Evolutionary conservation across 2,888 invertebrate species (phyloP).

Genomic region (Cerceris ruficornis): DNA sequence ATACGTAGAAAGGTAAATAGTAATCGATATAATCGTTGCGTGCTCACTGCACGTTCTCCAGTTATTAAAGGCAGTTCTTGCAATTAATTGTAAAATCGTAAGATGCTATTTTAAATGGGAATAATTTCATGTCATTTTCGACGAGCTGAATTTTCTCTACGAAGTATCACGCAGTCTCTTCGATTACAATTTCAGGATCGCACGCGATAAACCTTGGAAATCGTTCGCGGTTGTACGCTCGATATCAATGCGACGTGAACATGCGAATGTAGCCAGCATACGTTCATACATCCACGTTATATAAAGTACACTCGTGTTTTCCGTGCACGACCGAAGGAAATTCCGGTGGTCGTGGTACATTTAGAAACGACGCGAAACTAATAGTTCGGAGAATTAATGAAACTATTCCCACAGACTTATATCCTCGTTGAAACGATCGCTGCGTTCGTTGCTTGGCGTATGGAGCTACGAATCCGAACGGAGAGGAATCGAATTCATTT

Average conservation of each 20-base stretch:
- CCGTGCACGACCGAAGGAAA: not conserved
- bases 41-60: no score
- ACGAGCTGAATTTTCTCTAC: constrained; percentile 18
- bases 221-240: constrained; percentile 6
- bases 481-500: constrained; percentile 38
- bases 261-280: not conserved
- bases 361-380: constrained; percentile 23
- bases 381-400: constrained; percentile 50
- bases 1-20: no score
- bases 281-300: not conserved
- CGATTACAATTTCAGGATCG: constrained; percentile 27
- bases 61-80: no score
- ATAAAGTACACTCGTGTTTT: constrained; percentile 6
- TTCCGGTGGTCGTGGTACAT: constrained; percentile 24
- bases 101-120: no score
- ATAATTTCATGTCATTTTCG: no score
- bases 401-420: constrained; percentile 30
- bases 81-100: no score
- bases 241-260: not conserved
- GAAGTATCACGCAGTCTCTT: constrained; percentile 9
- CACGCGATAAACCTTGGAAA: constrained; percentile 30
- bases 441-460: not conserved
- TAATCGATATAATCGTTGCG: no score
- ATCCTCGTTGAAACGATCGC: constrained; percentile 10
- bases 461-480: constrained; percentile 17